Conservation (phyloP, 2,113 vertebrate species). For the Galbula dea region DNA sequence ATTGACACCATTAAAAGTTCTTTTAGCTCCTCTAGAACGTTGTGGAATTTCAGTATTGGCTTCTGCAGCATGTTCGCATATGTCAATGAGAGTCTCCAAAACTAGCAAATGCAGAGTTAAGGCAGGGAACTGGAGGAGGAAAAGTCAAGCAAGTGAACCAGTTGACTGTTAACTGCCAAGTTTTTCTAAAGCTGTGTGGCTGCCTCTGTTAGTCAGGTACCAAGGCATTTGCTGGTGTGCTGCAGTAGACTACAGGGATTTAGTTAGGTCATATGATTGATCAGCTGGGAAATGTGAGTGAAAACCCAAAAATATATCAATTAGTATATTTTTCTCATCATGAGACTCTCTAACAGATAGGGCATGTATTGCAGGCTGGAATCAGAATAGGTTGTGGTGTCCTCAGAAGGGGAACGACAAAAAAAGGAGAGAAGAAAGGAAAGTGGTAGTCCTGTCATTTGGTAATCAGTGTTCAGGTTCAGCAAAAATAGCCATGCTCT, state of each 20-base stretch:
- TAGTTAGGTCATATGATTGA: neutral
- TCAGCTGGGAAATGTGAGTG: neutral
- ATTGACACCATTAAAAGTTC: neutral
- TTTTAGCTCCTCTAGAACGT: neutral
- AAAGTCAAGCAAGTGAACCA: neutral
- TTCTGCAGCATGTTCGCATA: neutral
- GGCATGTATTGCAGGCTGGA: neutral
- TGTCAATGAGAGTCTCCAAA: constrained; percentile 41
- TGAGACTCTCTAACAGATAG: neutral
- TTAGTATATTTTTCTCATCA: neutral
- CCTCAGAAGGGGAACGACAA: neutral
- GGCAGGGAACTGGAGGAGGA: neutral
- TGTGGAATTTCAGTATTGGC: neutral
- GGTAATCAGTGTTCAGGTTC: neutral
- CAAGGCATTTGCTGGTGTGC: constrained; percentile 3
- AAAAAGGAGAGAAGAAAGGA: neutral
- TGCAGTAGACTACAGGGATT: neutral
- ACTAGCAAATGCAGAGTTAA: constrained; percentile 45
- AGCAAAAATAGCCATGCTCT: neutral
- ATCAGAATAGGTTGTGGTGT: neutral
- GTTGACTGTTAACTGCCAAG: neutral
- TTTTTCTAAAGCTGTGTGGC: constrained; percentile 7
- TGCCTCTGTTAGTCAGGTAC: constrained; percentile 3
- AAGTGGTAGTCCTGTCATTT: neutral
- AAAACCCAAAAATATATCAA: neutral